Evolutionary conservation across 2,797 vertebrate species (phyloP).

Genomic region (Sebastes elongatus): DNA sequence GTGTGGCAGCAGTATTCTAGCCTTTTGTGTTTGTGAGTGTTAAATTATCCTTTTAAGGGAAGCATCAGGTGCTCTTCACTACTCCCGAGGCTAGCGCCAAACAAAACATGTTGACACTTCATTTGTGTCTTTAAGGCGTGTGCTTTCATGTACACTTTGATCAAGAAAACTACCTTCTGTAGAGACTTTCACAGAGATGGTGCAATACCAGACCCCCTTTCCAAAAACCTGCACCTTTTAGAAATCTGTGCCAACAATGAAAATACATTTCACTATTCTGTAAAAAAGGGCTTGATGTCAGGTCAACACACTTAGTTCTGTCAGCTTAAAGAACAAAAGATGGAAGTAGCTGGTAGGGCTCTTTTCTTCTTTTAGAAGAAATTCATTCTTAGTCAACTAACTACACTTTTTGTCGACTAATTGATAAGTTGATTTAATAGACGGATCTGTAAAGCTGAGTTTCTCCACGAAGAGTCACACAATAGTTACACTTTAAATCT

Average conservation of each 20-base stretch:
- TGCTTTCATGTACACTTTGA: conserved; percentile 19
- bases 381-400: no score
- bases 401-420: no score
- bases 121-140: conserved; percentile 5
- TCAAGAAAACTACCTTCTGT: background rate
- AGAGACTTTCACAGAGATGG: conserved; percentile 2
- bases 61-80: background rate
- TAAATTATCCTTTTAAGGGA: conserved; percentile 27
- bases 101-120: conserved; percentile 2
- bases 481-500: no score
- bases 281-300: background rate
- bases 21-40: conserved; percentile 23
- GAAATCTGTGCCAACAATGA: background rate
- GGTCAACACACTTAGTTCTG: background rate
- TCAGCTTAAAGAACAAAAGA: background rate
- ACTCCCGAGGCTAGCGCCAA: background rate
- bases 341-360: background rate
- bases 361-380: no score
- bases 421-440: no score
- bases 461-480: no score
- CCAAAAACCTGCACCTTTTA: conserved; percentile 9
- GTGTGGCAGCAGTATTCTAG: background rate
- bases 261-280: background rate
- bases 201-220: background rate
- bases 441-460: no score